Evolutionary conservation across 2,888 invertebrate genomes (phyloP), one percentile per base, ranked within the genome.

Genomic region (Argyresthia albistria): DNA sequence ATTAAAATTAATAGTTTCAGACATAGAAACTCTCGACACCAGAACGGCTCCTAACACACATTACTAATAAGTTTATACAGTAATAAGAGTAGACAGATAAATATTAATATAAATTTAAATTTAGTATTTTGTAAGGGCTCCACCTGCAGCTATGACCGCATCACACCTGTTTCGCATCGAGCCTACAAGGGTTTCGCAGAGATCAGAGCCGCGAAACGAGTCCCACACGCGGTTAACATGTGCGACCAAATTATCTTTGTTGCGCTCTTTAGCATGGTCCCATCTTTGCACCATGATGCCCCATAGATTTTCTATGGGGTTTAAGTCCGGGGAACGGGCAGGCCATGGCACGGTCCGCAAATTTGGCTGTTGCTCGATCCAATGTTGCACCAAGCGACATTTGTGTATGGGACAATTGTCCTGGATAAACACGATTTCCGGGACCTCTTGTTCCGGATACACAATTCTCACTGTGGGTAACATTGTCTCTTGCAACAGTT

Each of bases 331-430:
- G 12, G 54, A 56, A 2, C 55, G 43, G 25, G 56, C 52, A 8
- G 54, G 55, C 55, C 56, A 55, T 11, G 53, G 53, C 11, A 56
- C 43, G 1, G 53, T 36, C 1, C 15, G 25, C 0, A 57, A n/a
- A 1, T 16, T 35, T n/a, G 51, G 50, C 12, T 55, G 56, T 39
- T 37, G 15, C 43, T n/a, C n/a, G 8, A 56, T 14, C 53, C 55
- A 55, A 3, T 46, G 9, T 35, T 47, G 51, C 11, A 56, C 55
- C 11, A 54, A 1, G 46, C 42, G 53, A 11, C 51, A 43, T n/a
- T 3, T 35, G 54, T 56, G 58, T 49, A 56, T 56, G 7, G 57
- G 57, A 51, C 55, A 56, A 48, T 56, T 57, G 35, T 58, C 56
- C 4, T 58, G 56, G 35, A 57, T 14, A 36, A 58, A 58, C 1